Conservation (phyloP, 30 jellyfish, hydroid and myxozoan genomes). For the Haliclystus octoradiatus region DNA sequence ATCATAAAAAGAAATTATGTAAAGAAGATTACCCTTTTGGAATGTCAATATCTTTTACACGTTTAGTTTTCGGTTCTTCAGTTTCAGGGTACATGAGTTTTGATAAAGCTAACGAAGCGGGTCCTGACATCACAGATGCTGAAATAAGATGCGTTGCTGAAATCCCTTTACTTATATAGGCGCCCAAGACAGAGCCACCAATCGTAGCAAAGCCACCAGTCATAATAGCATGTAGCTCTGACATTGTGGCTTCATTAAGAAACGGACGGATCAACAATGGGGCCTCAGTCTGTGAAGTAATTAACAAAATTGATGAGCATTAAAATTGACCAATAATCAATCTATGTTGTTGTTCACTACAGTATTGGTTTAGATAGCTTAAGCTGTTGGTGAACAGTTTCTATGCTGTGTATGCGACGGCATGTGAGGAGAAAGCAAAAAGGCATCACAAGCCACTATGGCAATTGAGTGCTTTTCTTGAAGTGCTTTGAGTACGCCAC, state of each 20-base stretch:
- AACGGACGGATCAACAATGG: conserved; percentile 60
- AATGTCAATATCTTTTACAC: conserved; percentile 12
- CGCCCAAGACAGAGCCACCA: conserved; percentile 75
- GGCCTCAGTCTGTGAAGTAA: conserved; percentile 43
- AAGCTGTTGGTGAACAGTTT: too few species aligned
- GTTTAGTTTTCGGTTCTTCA: conserved; percentile 39
- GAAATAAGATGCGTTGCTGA: conserved; percentile 62
- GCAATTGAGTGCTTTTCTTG: too few species aligned
- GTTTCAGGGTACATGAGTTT: conserved; percentile 53
- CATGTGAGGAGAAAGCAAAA: too few species aligned
- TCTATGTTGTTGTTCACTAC: too few species aligned
- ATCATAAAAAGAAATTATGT: neutral
- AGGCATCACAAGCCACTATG: too few species aligned
- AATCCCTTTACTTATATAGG: conserved; percentile 43
- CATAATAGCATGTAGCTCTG: conserved; percentile 64
- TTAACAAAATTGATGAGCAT: too few species aligned
- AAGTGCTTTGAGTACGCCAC: too few species aligned
- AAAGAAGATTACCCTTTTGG: conserved; percentile 33
- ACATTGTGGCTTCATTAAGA: conserved; percentile 51
- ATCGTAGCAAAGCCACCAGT: conserved; percentile 71
- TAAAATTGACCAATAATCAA: too few species aligned
- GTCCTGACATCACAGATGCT: conserved; percentile 58
- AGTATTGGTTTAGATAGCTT: too few species aligned
- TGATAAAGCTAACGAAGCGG: conserved; percentile 65
- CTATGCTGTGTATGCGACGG: too few species aligned